Evolutionary conservation across 2,113 vertebrate genomes (phyloP), one percentile per base, ranked within the genome.

Genomic region (Sander vitreus): DNA sequence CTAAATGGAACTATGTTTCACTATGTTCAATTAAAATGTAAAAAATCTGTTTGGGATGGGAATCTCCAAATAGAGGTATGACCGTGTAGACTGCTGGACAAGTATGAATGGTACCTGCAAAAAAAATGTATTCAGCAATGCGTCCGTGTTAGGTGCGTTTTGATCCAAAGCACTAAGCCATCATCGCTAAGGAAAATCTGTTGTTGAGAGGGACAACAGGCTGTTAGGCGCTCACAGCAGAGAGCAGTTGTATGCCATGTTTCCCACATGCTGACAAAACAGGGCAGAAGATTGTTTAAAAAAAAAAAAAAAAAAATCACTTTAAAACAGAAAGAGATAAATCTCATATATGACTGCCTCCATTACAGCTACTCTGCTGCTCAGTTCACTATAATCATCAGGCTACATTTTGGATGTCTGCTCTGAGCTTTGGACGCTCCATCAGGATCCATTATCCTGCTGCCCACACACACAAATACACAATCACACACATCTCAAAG

Each of bases 241-340:
- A 39, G 43, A 64, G 45, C 48, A 25, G 43, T 8, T 51, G 3
- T 0, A 2, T 0, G 5, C 48, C 47, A 66, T 39, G 51, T 82
- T 73, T 67, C n/a, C 60, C 39, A 66, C 68, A 73, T 57, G 21
- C 50, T 71, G 66, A 60, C 43, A 45, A 39, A 75, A 63, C 45
- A 14, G 36, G 75, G 21, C 23, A 12, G 53, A 64, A 54, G 27
- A 23, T 39, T 43, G 6, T n/a, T n/a, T 69, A 79, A 27, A 51
- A 55, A 57, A 36, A 36, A 36, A 36, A 39, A 39, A 0, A 30
- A 33, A 33, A 33, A 33, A 48, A 72, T 75, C 21, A 25, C 47
- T 82, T 84, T 55, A 80, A 85, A 79, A 79, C 51, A 79, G 55
- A 59, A 53, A 27, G 69, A 77, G 27, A 81, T 76, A 45, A 73